Base-by-base conservation (phyloP, 2,888 invertebrate species). In the Platycheirus albimanus region DNA sequence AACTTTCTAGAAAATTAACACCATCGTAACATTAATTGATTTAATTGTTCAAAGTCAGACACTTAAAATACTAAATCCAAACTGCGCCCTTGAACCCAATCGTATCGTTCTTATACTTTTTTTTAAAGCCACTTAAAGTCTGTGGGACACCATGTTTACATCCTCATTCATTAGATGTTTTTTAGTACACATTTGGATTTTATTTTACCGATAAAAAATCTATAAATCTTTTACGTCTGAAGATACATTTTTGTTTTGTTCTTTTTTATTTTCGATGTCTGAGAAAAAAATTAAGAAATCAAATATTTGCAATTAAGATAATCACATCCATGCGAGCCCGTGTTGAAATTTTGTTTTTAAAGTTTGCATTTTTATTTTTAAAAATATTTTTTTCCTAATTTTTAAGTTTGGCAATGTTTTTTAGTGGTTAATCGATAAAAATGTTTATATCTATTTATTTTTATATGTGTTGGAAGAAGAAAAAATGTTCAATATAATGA, bases 351-450 rank as follows among this genome's bases (percentile, higher is more conserved):
- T 30, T 61, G 15, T 61, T 61, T 58, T 28, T 1, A 24, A 24
- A 24, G 20, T 56, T 8, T 38, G n/a, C n/a, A 13, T 24, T 0
- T 58, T 10, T 54, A 10, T 19, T 17, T 33, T 36, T 24, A 24
- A 24, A 36, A 36, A 36, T 3, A 8, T 10, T 10, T 3, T 51
- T 15, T 36, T 3, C 8, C 11, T 11, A n/a, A 24, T 52, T 52
- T 58, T 61, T 15, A n/a, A 43, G 95, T 24, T n/a, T n/a, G n/a
- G n/a, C n/a, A 87, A 90, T 91, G 86, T 89, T 89, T 88, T n/a
- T 10, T 36, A 56, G 45, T 56, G 70, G 30, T 54, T 70, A 63
- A 41, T 63, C 63, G 54, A 45, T 47, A 8, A 63, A 63, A 17
- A 51, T 47, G 20, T 77, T 52, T 41, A 45, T 63, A 17, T 61